phyloP scores from a whole-genome alignment of 1,140 invertebrate species.

The Trachelipus rathkii region DNA sequence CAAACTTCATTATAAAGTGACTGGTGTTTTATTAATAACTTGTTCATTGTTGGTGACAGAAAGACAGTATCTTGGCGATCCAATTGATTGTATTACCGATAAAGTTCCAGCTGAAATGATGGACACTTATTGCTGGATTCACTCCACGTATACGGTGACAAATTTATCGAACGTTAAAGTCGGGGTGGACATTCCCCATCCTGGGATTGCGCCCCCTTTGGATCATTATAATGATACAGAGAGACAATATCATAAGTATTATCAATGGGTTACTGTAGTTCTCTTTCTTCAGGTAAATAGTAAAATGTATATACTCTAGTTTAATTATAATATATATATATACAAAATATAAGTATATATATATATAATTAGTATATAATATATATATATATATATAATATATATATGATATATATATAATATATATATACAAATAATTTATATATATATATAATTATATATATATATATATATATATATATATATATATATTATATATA shows the following conservation, averaged over 20 bases:
- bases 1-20: constrained; percentile 88
- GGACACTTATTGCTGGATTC: constrained; percentile 95
- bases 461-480: no score
- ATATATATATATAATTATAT: no score
- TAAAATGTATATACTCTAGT: no score
- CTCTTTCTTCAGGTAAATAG: constrained; percentile 24
- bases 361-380: no score
- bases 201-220: constrained; percentile 18
- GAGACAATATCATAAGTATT: constrained; percentile 27
- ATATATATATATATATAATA: no score
- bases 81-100: constrained; percentile 89
- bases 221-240: constrained; percentile 27
- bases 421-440: no score
- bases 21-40: constrained; percentile 83
- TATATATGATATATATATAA: no score
- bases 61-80: constrained; percentile 89
- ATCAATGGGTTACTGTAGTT: constrained; percentile 28
- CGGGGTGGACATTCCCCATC: constrained; percentile 25
- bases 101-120: constrained; percentile 78
- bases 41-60: constrained; percentile 90
- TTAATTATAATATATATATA: no score
- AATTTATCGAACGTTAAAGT: constrained; percentile 54
- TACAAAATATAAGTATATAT: no score
- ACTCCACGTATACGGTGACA: constrained; percentile 85
- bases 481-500: no score